Percentiles rank a stretch among this genome's conserved stretches.
Conservation (phyloP, 2,888 invertebrate genomes). For the Phania funesta region DNA sequence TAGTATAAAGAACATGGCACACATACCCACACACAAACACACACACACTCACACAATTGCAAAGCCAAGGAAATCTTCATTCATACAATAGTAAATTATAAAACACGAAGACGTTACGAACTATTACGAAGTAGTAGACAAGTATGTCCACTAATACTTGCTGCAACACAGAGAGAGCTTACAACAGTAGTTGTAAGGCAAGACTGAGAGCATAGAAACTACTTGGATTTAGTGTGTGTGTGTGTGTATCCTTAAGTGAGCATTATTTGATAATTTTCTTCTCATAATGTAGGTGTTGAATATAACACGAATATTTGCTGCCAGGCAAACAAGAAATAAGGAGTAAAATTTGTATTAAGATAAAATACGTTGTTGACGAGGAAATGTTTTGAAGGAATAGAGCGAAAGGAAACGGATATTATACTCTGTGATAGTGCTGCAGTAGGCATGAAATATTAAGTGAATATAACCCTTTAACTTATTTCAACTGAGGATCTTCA, state of each 20-base stretch:
- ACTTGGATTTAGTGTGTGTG: slow-evolving; percentile 35
- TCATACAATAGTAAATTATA: slow-evolving; percentile 32
- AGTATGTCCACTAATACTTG: not conserved
- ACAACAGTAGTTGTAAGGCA: slow-evolving; percentile 21
- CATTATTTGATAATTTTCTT: slow-evolving; percentile 54
- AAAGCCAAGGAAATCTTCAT: slow-evolving; percentile 57
- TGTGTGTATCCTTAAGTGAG: not conserved
- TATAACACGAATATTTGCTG: slow-evolving; percentile 18
- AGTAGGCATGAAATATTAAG: not conserved
- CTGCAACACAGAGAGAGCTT: not conserved
- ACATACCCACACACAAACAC: slow-evolving; percentile 67
- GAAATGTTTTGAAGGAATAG: slow-evolving; percentile 34
- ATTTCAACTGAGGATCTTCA: too few species aligned
- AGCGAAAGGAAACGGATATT: slow-evolving; percentile 45
- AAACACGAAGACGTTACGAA: slow-evolving; percentile 60
- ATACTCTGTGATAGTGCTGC: not conserved
- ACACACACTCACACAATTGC: slow-evolving; percentile 58
- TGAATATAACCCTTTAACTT: too few species aligned
- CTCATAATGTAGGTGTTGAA: slow-evolving; percentile 59
- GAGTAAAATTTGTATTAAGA: slow-evolving; percentile 22
- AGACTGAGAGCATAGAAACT: slow-evolving; percentile 52
- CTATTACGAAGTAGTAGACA: slow-evolving; percentile 28
- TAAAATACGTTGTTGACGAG: slow-evolving; percentile 19
- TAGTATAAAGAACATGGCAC: slow-evolving; percentile 58
- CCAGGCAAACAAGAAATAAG: not conserved